Evolutionary conservation across 2,113 vertebrate genomes (phyloP).

Genomic region (Centropus bengalensis): DNA sequence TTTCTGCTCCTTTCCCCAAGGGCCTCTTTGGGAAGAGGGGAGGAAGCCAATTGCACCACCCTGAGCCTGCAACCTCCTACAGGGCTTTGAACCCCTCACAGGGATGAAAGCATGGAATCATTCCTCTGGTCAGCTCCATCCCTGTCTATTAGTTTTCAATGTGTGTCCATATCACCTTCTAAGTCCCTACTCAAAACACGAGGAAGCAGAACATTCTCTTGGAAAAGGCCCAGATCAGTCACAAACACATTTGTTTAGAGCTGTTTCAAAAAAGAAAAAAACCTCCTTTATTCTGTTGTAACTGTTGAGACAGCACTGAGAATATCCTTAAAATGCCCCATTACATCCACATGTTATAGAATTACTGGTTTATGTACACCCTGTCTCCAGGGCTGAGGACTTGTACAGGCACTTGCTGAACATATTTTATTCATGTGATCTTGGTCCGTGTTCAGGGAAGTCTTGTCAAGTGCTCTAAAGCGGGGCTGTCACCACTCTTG

Average conservation of each 20-base stretch:
- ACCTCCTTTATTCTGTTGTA: neutral
- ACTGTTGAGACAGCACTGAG: neutral
- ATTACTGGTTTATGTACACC: neutral
- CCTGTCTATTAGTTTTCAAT: neutral
- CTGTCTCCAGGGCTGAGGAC: neutral
- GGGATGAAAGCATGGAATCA: neutral
- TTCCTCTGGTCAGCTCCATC: neutral
- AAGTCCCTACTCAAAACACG: neutral
- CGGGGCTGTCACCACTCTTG: neutral
- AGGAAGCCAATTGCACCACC: neutral
- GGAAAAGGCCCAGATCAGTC: neutral
- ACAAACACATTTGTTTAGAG: neutral
- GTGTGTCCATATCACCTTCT: neutral
- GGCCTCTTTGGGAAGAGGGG: neutral
- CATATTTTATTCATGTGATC: neutral
- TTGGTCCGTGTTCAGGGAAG: neutral
- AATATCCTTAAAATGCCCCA: neutral
- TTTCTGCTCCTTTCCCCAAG: accelerated
- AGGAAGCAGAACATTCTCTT: neutral
- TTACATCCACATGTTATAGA: neutral
- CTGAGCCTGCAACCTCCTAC: neutral
- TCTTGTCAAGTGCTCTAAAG: neutral
- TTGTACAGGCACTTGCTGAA: neutral
- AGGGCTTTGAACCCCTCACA: neutral
- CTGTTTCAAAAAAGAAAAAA: neutral